A percentile compares a stretch with the other conserved stretches of the same genome.
Conservation (phyloP, 2,797 vertebrate species). For the Pogoniulus pusillus region DNA sequence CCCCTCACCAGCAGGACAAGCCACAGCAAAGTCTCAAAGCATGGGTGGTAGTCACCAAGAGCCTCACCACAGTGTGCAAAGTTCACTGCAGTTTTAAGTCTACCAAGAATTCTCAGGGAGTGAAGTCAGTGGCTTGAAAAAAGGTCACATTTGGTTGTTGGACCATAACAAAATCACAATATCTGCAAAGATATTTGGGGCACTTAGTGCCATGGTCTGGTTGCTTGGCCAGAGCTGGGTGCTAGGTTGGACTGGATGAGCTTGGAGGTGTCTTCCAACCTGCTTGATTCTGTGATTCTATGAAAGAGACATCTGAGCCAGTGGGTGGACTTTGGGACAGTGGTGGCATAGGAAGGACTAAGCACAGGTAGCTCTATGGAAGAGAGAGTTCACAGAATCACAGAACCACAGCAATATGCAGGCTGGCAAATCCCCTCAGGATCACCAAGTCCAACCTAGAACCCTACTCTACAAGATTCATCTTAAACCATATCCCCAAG, state of each 20-base stretch:
- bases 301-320: not conserved
- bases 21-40: accelerated
- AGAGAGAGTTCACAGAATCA: not conserved
- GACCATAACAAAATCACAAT: not conserved
- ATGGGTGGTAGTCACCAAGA: not conserved
- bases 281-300: no score
- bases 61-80: not conserved
- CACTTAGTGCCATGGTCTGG: no score
- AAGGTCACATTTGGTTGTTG: not conserved
- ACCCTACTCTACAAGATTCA: no score
- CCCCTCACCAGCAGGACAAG: not conserved
- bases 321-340: not conserved
- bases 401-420: no score
- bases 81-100: not conserved
- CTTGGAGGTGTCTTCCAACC: no score
- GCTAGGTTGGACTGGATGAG: no score
- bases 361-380: not conserved
- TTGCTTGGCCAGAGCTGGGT: no score
- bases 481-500: no score
- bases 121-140: not conserved
- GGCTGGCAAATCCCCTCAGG: no score
- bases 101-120: not conserved
- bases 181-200: not conserved
- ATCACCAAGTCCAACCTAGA: no score
- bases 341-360: not conserved